Base-by-base conservation (phyloP, 1,140 invertebrate genomes). In the Heliconius nattereri region DNA sequence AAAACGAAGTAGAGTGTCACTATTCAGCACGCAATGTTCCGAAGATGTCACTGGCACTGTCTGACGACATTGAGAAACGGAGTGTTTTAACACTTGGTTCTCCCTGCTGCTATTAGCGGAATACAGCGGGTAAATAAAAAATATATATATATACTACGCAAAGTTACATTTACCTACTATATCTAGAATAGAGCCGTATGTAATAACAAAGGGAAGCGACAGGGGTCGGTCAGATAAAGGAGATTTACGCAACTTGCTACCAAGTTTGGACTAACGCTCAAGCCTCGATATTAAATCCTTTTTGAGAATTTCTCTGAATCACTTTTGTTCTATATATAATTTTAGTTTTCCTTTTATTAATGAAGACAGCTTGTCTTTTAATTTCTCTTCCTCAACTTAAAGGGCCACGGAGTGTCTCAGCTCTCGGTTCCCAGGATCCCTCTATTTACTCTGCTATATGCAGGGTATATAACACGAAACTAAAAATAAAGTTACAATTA, bases 181-280 rank as follows among this genome's bases (percentile, higher is more conserved):
- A n/a, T 66, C 70, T 49, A 49, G 70, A 76, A 71, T 66, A 76
- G n/a, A 37, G 32, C 23, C 78, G 11, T 52, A 71, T 54, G 74
- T 71, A 76, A 80, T 80, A 80, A 80, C 78, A 80, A 76, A 80
- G 52, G 78, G 78, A 72, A 52, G 16, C 72, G 78, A 80, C 78
- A 76, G 73, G 78, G 78, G 78, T 76, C 74, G 74, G 78, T 73
- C 72, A 81, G 79, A 81, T 81, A 81, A 81, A 81, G 52, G 71
- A 78, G 79, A 81, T 81, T 81, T 81, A 81, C 76, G 79, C 71
- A 75, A 70, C 78, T 75, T 45, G 23, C 60, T n/a, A 29, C 57
- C 45, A 32, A 78, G 29, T 78, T 54, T 32, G 70, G 23, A 66
- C 26, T 29, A 23, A 66, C 23, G 11, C 26, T 66, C 26, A 16